Evolutionary conservation across 2,113 vertebrate genomes (phyloP), one percentile per base, ranked within the genome.

Genomic region (Anser brachyrhynchus): DNA sequence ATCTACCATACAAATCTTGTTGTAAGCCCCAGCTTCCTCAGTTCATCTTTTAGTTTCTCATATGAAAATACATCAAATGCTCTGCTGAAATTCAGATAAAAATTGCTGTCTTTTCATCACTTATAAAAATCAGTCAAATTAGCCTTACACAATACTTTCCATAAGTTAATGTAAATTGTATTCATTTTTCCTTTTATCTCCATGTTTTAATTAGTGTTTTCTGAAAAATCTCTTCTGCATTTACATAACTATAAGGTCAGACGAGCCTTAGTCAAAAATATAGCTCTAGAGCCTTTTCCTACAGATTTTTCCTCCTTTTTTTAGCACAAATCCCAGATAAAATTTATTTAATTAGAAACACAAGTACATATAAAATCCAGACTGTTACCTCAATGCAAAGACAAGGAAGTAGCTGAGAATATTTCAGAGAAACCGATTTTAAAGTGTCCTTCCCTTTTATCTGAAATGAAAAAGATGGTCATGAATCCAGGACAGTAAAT

Each of bases 301-400:
- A 41, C 10, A 28, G 6, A 4, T 33, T 72, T 91, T 89, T 67
- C 37, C n/a, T 64, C 14, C 13, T 71, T 75, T 52, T 84, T 52
- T 84, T 91, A 84, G 35, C 39, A 91, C 33, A 92, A 80, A 79
- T 59, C 35, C 3, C 20, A 74, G 16, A 46, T 46, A 77, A 83
- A 65, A 51, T 22, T 65, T 76, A 8, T 71, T 87, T 81, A 59
- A 90, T 43, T 33, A 39, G 57, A 89, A 94, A 84, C 44, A 80
- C 13, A 74, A 71, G 28, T 65, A 57, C 72, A 58, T 37, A 74
- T 46, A 11, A 84, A 73, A 85, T 46, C 13, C 51, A 92, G 43
- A 58, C 29, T 69, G 22, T 97, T 98, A 99, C 99, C 98, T 99
- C 99, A 55, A 99, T 98, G 87, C 99, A 99, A 46, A 99, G 98